Conservation (phyloP, 2,797 vertebrate genomes). For the Lutjanus argentimaculatus region DNA sequence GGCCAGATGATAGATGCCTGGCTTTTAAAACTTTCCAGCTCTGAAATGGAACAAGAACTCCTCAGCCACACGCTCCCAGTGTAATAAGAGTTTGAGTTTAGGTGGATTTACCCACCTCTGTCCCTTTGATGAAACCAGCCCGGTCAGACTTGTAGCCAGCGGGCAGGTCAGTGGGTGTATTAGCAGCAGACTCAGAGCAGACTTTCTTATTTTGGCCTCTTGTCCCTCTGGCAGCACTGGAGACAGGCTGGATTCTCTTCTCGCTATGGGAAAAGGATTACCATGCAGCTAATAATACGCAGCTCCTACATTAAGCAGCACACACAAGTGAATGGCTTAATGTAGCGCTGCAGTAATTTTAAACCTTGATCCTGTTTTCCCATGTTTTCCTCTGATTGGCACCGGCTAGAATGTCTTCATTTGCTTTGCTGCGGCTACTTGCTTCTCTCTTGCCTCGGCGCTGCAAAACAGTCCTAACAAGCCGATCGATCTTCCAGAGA, state of each 20-base stretch:
- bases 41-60: too few species aligned
- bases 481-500: too few species aligned
- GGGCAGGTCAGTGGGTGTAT: not conserved
- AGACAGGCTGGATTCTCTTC: constrained; percentile 15
- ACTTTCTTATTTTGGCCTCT: constrained; percentile 9
- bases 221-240: constrained; percentile 15
- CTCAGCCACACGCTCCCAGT: too few species aligned
- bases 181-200: not conserved
- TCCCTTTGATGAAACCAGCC: not conserved
- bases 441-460: too few species aligned
- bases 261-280: constrained; percentile 24
- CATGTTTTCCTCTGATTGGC: too few species aligned
- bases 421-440: too few species aligned
- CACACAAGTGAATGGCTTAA: constrained; percentile 22
- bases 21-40: too few species aligned
- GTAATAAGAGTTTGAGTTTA: not conserved
- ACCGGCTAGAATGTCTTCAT: too few species aligned
- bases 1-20: not conserved
- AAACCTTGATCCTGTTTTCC: too few species aligned
- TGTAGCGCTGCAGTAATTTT: not conserved
- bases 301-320: not conserved
- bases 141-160: not conserved
- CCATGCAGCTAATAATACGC: constrained; percentile 44
- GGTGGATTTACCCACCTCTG: not conserved
- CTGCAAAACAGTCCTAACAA: too few species aligned